Evolutionary conservation across 2,113 vertebrate species (phyloP).

Genomic region (Verasper variegatus): DNA sequence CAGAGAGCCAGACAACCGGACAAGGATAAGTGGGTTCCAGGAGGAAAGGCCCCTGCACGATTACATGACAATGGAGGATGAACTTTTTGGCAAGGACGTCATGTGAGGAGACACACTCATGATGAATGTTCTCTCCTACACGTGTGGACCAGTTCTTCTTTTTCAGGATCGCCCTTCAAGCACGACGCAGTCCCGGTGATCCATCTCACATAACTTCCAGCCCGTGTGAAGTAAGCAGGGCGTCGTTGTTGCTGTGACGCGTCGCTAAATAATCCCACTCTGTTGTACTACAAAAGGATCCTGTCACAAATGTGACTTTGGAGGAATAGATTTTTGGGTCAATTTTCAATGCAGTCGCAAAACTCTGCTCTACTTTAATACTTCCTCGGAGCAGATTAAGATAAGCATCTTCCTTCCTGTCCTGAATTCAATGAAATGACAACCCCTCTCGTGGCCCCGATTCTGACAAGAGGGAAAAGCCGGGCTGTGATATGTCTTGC

Average conservation of each 20-base stretch:
- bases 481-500: conserved; percentile 43
- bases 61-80: conserved; percentile 62
- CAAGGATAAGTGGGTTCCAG: conserved; percentile 48
- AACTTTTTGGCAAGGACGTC: not conserved
- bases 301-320: conserved; percentile 68
- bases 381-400: conserved; percentile 69
- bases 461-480: conserved; percentile 48
- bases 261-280: conserved; percentile 44
- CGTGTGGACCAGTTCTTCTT: not conserved
- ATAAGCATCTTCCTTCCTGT: conserved; percentile 71
- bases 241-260: not conserved
- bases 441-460: conserved; percentile 42
- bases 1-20: conserved; percentile 46
- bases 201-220: not conserved
- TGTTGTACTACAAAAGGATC: conserved; percentile 54
- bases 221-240: conserved; percentile 12
- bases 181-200: too few relatives aligned
- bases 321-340: conserved; percentile 67
- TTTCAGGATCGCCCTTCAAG: too few relatives aligned
- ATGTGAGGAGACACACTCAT: conserved; percentile 26
- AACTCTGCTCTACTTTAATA: conserved; percentile 65
- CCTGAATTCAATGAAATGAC: conserved; percentile 69
- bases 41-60: conserved; percentile 40
- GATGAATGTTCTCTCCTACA: conserved; percentile 25
- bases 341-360: conserved; percentile 67